These are phyloP conservation scores for Acipenser transmontanus DNA, from an alignment of 2,797 vertebrate genomes.

Conservation along the genomic window DNA sequence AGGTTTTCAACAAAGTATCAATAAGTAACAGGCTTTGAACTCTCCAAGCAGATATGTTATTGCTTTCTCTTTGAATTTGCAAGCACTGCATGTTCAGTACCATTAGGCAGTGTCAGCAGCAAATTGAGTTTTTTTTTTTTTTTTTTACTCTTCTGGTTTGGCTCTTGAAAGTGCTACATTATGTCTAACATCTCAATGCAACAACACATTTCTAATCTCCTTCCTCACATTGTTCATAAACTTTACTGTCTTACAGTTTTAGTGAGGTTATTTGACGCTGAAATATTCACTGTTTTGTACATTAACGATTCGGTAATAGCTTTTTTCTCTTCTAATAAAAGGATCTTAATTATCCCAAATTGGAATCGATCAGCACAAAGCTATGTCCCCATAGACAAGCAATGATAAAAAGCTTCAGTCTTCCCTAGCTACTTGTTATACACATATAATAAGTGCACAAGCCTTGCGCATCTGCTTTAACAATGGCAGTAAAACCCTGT, in stretches of 20 bases:
- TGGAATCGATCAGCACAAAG: slow-evolving; percentile 37
- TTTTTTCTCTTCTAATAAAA: slow-evolving; percentile 46
- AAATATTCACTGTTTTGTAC: slow-evolving; percentile 38
- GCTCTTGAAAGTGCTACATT: slow-evolving; percentile 3
- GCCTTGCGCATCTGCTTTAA: no score
- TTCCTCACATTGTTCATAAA: slow-evolving; percentile 33
- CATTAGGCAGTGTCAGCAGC: slow-evolving; percentile 37
- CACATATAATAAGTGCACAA: no score
- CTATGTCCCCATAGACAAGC: slow-evolving; percentile 41
- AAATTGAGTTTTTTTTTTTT: slow-evolving; percentile 18
- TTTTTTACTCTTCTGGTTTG: slow-evolving; percentile 12
- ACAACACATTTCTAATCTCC: slow-evolving; percentile 28
- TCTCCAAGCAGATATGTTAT: slow-evolving; percentile 41
- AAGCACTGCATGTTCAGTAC: slow-evolving; percentile 41
- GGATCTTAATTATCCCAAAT: slow-evolving; percentile 54
- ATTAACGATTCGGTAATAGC: slow-evolving; percentile 52
- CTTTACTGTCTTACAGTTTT: slow-evolving; percentile 32
- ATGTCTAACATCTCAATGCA: slow-evolving; percentile 30
- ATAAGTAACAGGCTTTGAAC: no score
- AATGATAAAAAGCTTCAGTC: slow-evolving; percentile 27
- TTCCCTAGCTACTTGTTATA: no score
- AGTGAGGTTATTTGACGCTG: slow-evolving; percentile 35
- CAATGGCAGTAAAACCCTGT: no score
- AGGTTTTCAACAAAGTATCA: no score
- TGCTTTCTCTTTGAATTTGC: slow-evolving; percentile 34